Evolutionary conservation across 2,113 vertebrate genomes (phyloP).

Genomic region (Todiramphus chloris): DNA sequence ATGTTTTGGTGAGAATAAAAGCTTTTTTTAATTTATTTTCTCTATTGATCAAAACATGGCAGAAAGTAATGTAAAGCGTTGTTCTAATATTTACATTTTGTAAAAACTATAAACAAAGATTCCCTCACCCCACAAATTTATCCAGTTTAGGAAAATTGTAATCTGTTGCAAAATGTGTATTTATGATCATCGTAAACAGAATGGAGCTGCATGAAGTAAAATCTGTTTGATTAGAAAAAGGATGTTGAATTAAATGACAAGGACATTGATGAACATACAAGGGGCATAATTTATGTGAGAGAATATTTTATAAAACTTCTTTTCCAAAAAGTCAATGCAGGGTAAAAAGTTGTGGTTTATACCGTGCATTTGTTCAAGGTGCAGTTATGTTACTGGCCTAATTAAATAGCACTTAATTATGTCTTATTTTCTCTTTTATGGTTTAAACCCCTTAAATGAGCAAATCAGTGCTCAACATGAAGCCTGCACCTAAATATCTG

Average conservation of each 20-base stretch:
- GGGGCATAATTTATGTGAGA: neutral
- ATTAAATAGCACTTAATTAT: neutral
- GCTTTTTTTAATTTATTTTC: neutral
- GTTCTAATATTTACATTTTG: neutral
- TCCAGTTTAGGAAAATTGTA: neutral
- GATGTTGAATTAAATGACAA: neutral
- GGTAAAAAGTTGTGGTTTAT: neutral
- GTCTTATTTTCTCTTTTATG: neutral
- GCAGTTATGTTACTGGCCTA: neutral
- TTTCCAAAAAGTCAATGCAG: neutral
- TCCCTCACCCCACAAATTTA: neutral
- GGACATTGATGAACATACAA: neutral
- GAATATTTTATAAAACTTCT: neutral
- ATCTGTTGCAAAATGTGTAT: neutral
- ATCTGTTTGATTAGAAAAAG: neutral
- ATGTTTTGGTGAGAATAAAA: neutral
- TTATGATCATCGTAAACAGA: neutral
- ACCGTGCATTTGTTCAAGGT: neutral
- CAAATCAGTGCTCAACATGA: neutral
- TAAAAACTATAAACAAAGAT: neutral
- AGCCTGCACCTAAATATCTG: neutral
- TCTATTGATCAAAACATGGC: neutral
- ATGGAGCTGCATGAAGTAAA: neutral
- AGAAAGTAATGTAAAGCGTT: neutral
- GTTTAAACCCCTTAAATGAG: neutral